These are phyloP conservation scores for Pyrocephalus nanus DNA, from an alignment of 2,797 vertebrate species.

Conservation along the genomic window DNA sequence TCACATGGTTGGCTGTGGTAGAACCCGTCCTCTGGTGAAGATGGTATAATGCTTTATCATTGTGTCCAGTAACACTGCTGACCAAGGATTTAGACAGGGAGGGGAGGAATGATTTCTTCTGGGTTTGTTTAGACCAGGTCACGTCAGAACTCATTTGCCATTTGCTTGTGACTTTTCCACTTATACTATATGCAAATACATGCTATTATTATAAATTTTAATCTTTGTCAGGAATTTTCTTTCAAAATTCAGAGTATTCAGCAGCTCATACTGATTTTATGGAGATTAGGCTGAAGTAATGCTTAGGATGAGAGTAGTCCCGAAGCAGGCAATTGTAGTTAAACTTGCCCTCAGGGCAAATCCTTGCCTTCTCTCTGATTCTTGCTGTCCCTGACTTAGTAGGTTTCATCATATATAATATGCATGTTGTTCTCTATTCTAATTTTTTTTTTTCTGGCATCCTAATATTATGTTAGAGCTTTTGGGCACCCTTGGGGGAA, in stretches of 20 bases:
- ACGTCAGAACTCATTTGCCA: background rate
- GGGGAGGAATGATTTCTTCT: background rate
- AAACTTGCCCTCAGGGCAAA: background rate
- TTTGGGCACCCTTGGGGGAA: background rate
- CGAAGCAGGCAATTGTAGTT: background rate
- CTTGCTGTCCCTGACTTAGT: background rate
- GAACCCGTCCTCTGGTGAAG: background rate
- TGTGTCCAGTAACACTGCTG: background rate
- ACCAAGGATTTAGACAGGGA: background rate
- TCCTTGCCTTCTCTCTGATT: background rate
- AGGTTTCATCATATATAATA: background rate
- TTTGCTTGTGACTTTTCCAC: background rate
- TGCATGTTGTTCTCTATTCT: background rate
- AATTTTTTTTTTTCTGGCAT: background rate
- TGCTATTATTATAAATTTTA: background rate
- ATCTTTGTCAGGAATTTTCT: background rate
- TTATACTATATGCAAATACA: background rate
- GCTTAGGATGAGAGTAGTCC: background rate
- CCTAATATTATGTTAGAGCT: background rate
- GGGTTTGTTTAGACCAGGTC: background rate
- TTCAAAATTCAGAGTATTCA: background rate
- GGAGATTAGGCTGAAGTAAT: background rate
- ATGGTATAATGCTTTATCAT: background rate
- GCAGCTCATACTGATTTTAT: background rate
- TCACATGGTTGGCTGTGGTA: background rate